These are phyloP conservation scores for Chondrilla cf. caribensis DNA, from an alignment of 37 sponge, comb jelly and placozoan species.

Conservation along the genomic window DNA sequence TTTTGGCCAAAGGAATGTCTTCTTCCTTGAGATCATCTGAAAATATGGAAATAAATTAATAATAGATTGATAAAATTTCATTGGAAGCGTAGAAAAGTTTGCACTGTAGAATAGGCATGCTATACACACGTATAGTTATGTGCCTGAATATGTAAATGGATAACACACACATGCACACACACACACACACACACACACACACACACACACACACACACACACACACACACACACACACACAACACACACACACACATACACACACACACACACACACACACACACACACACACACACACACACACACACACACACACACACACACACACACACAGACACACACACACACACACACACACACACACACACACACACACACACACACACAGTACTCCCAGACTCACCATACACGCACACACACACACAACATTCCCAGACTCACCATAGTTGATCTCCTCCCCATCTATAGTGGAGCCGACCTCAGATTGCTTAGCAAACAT, in stretches of 20 bases:
- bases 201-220: background rate
- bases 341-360: background rate
- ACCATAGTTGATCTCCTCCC: background rate
- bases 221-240: background rate
- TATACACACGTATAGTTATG: background rate
- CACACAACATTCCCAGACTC: background rate
- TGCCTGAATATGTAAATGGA: background rate
- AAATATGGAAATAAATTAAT: background rate
- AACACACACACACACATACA: background rate
- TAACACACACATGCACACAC: background rate
- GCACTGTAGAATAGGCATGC: no score
- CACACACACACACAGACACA: no score
- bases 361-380: background rate
- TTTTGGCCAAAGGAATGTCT: conserved; percentile 39
- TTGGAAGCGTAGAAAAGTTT: background rate
- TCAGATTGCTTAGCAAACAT: conserved; percentile 20
- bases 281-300: background rate
- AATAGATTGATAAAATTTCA: no score
- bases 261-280: background rate
- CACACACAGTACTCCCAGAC: background rate
- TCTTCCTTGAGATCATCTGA: conserved; percentile 44
- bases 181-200: background rate
- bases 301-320: background rate
- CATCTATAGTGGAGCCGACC: conserved; percentile 13
- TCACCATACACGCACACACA: background rate